Evolutionary conservation across 1,140 invertebrate genomes (phyloP).

Genomic region (Drosophila parvula): DNA sequence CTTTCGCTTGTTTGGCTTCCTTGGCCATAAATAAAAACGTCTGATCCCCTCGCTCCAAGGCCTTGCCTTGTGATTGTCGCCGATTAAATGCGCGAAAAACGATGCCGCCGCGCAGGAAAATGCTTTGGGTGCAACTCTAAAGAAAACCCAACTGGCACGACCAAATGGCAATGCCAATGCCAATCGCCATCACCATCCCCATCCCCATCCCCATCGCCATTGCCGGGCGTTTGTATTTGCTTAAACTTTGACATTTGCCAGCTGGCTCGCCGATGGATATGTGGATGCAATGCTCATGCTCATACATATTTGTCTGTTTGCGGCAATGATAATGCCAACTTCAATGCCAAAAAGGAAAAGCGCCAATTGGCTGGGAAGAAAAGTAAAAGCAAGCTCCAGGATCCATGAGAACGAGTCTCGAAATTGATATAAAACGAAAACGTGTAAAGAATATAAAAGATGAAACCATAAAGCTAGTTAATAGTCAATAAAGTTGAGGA

Average conservation of each 20-base stretch:
- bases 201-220: conserved; percentile 25
- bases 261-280: conserved; percentile 55
- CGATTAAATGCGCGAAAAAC: conserved; percentile 76
- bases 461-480: neutral
- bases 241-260: conserved; percentile 81
- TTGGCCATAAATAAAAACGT: conserved; percentile 76
- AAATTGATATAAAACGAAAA: neutral
- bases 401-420: conserved; percentile 17
- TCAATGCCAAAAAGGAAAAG: conserved; percentile 66
- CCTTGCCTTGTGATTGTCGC: conserved; percentile 81
- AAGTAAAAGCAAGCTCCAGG: conserved; percentile 47
- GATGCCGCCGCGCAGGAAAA: conserved; percentile 50
- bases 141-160: conserved; percentile 62
- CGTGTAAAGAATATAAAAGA: conserved; percentile 10
- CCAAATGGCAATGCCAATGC: conserved; percentile 48
- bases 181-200: conserved; percentile 30
- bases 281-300: conserved; percentile 31
- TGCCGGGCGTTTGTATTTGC: conserved; percentile 67
- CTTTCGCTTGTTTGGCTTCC: conserved; percentile 74
- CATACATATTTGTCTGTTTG: conserved; percentile 45
- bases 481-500: neutral
- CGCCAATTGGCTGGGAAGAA: conserved; percentile 43
- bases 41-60: conserved; percentile 35
- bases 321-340: conserved; percentile 46
- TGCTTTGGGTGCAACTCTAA: conserved; percentile 70